These are phyloP conservation scores for Myrmophylax atrothorax DNA, from an alignment of 2,113 vertebrate species.

Conservation along the genomic window DNA sequence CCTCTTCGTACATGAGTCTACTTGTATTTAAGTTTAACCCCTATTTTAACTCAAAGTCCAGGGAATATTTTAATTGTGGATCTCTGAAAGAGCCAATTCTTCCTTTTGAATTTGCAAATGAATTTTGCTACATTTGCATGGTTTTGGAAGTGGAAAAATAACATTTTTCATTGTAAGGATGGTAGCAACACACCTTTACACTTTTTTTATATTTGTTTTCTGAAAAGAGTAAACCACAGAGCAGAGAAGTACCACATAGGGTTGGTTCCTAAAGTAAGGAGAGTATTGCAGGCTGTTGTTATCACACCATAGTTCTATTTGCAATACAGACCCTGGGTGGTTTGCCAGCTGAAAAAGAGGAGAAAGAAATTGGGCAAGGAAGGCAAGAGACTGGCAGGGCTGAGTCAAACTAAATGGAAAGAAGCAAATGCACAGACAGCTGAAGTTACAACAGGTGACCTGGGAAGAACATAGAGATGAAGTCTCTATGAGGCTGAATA, in stretches of 20 bases:
- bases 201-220: neutral
- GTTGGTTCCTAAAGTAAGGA: neutral
- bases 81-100: neutral
- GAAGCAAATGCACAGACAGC: neutral
- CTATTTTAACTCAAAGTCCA: neutral
- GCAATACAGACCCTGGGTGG: too few species aligned
- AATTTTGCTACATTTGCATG: neutral
- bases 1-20: neutral
- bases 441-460: neutral
- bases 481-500: neutral
- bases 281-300: neutral
- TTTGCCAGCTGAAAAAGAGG: neutral
- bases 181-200: neutral
- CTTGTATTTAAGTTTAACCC: neutral
- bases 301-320: neutral
- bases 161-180: rapidly evolving
- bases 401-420: neutral
- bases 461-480: neutral
- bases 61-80: neutral
- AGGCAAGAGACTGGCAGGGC: neutral
- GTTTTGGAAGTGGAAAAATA: neutral
- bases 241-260: neutral
- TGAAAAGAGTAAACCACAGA: neutral
- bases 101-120: neutral
- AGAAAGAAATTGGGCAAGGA: neutral